phyloP scores from a whole-genome alignment of 1,140 invertebrate genomes.

The Sycophaga agraensis region DNA sequence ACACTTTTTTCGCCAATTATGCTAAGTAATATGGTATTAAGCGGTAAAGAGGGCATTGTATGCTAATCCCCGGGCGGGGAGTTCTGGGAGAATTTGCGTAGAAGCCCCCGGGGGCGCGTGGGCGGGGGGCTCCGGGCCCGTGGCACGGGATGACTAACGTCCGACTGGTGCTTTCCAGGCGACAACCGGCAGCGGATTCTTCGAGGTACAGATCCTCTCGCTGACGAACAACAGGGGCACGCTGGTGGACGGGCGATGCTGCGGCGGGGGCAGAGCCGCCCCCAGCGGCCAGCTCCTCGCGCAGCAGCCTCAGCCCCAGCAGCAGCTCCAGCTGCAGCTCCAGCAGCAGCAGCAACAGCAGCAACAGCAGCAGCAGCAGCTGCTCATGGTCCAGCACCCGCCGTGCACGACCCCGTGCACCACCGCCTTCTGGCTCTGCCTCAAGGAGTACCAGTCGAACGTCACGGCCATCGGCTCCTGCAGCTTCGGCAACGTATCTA shows the following conservation, averaged over 20 bases:
- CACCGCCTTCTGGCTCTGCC: slow-evolving; percentile 83
- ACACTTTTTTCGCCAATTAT: not conserved
- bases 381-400: slow-evolving; percentile 43
- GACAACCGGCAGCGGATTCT: slow-evolving; percentile 77
- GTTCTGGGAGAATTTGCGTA: slow-evolving; percentile 14
- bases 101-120: no score
- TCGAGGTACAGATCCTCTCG: slow-evolving; percentile 89
- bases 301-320: slow-evolving; percentile 59
- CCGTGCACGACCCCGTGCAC: slow-evolving; percentile 68
- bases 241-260: slow-evolving; percentile 78
- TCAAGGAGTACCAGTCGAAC: slow-evolving; percentile 89
- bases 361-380: slow-evolving; percentile 66
- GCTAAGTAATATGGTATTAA: not conserved
- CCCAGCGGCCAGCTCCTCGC: slow-evolving; percentile 38
- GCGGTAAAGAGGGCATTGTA: slow-evolving; percentile 13
- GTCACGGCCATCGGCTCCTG: slow-evolving; percentile 79
- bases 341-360: slow-evolving; percentile 34
- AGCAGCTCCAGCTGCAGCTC: slow-evolving; percentile 56
- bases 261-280: slow-evolving; percentile 59
- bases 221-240: slow-evolving; percentile 83
- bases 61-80: slow-evolving; percentile 5
- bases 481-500: slow-evolving; percentile 86
- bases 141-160: not conserved
- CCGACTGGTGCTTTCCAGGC: slow-evolving; percentile 54
- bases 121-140: no score